Percentiles rank a stretch among this genome's conserved stretches.
Conservation (phyloP, 2,113 vertebrate species). For the Pungitius pungitius region DNA sequence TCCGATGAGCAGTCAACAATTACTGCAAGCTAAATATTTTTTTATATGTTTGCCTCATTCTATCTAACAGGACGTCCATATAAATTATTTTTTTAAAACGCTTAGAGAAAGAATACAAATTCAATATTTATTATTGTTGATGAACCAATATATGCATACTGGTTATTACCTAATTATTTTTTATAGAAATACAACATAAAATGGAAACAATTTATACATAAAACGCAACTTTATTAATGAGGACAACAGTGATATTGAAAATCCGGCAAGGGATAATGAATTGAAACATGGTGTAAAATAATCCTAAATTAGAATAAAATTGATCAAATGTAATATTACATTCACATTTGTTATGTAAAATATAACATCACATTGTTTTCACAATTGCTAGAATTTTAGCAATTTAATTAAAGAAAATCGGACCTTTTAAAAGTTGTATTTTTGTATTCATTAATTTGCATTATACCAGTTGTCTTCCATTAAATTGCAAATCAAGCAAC, state of each 20-base stretch:
- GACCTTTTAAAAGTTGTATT: neutral
- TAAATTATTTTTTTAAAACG: no score
- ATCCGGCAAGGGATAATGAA: neutral
- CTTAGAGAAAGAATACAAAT: neutral
- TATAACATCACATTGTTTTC: neutral
- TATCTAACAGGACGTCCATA: neutral
- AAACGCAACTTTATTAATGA: neutral
- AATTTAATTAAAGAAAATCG: neutral
- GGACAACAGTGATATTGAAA: neutral
- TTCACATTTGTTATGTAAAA: neutral
- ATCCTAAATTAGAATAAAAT: constrained; percentile 11
- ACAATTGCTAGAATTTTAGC: neutral
- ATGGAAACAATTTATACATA: neutral
- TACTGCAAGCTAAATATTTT: neutral
- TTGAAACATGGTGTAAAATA: constrained; percentile 1
- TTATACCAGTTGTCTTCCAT: constrained; percentile 1
- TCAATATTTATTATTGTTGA: neutral
- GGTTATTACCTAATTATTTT: neutral
- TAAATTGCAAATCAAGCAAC: constrained; percentile 25
- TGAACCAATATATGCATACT: no score
- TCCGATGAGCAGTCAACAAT: neutral
- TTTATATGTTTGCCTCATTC: neutral
- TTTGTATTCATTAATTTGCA: neutral
- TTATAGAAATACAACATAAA: neutral
- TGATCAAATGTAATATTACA: neutral